Base-by-base conservation (phyloP, 2,797 vertebrate species). In the Acrossocheilus wenchowensis region DNA sequence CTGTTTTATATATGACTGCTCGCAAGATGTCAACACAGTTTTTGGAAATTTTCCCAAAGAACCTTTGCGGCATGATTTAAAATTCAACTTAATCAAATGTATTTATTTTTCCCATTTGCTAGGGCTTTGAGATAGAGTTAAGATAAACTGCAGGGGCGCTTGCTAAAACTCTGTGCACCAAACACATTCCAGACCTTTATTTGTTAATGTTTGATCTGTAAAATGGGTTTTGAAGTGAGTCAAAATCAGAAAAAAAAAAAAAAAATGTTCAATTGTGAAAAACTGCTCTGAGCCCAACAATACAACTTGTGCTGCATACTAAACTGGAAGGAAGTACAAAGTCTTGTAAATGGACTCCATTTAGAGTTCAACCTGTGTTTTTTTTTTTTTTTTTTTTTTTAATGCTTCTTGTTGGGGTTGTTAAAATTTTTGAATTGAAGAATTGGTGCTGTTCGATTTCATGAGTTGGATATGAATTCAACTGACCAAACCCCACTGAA, bases 81-180 rank as follows among this genome's bases (percentile, higher is more conserved):
- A 69, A 87, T 77, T 57, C 19, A 50, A 52, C 73, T 39, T 84
- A 69, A 77, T 81, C 71, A 87, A 84, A 84, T 45, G 50, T 39
- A 92, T 92, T 96, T 95, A 92, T 90, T 93, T 91, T 94, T 92
- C 86, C 85, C 21, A 73, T 89, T 75, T 66, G 82, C 82, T 66
- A 69, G 39, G 34, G 48, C 85, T 89, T 85, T 85, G 78, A 84
- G 88, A 89, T 82, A 52, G 62, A 73, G 72, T 26, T 41, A 41
- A 87, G 82, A 86, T 89, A 86, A 89, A 87, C 45, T 21, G 6
- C 36, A 57, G 8, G 11, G n/a, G 78, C 14, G 19, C 48, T 81
- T 81, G 39, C 21, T 62, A 54, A 69, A 71, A 39, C 30, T 57
- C 41, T 79, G 69, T 11, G 50, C 30, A 43, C 72, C 77, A 81